Conservation (phyloP, 2,797 vertebrate genomes). For the Chaenodraco wilsoni region DNA sequence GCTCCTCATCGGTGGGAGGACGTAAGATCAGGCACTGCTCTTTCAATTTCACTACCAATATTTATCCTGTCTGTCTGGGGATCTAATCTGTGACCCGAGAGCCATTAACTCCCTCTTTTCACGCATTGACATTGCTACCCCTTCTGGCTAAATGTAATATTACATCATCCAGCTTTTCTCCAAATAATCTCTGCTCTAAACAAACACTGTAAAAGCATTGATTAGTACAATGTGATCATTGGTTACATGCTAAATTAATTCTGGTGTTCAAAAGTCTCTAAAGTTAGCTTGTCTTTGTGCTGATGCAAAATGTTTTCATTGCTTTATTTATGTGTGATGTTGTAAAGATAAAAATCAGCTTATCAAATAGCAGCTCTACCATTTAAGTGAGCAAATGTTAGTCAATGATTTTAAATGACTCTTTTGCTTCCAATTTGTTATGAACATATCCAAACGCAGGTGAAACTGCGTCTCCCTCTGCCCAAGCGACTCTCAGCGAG, state of each 20-base stretch:
- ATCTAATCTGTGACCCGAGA: neutral
- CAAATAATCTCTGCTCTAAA: too few relatives aligned
- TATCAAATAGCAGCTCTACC: too few relatives aligned
- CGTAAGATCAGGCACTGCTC: neutral
- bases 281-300: too few relatives aligned
- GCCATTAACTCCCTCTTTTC: neutral
- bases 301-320: too few relatives aligned
- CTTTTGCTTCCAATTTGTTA: neutral
- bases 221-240: too few relatives aligned
- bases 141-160: neutral
- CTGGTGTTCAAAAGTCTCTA: too few relatives aligned
- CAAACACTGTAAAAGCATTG: too few relatives aligned
- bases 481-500: neutral
- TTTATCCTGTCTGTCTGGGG: neutral
- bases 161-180: neutral
- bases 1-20: neutral
- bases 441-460: slow-evolving; percentile 11
- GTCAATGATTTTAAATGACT: neutral
- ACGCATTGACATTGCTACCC: too few relatives aligned
- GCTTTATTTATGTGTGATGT: too few relatives aligned
- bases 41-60: neutral
- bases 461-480: slow-evolving; percentile 14
- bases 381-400: too few relatives aligned
- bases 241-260: too few relatives aligned
- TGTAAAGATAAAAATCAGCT: too few relatives aligned